Evolutionary conservation across 2,797 vertebrate genomes (phyloP), one percentile per base, ranked within the genome.

Genomic region (Aulostomus chinensis): DNA sequence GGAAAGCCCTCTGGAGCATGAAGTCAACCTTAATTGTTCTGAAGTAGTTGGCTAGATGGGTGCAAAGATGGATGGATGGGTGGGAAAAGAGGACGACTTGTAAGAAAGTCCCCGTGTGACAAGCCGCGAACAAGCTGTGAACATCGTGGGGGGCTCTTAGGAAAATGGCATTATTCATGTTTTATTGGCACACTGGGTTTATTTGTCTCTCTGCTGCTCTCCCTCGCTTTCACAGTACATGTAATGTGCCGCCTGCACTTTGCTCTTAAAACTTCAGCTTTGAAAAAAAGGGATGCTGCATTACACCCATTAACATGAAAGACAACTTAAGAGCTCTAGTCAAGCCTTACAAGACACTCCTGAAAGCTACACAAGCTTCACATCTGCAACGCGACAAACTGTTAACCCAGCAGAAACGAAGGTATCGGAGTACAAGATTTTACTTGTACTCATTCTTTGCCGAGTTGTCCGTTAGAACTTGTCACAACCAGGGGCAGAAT

Each of bases 1-100:
- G 72, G 76, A 79, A 73, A 71, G 76, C 68, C 75, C 60, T 2
- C 14, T 17, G 68, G 74, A 84, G 70, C 82, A 64, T 81, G 67
- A 85, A 84, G 81, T 69, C 77, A 83, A 58, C 71, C 73, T 70
- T 90, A 85, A 90, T 88, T 89, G 86, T 84, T 80, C 61, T 35
- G 73, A 85, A 80, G 80, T 58, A 52, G 61, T n/a, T 9, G 20
- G 58, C 63, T 21, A 18, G 65, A 78, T 45, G 36, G 53, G 52
- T 14, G 38, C 54, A 39, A 34, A 48, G 56, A 49, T 65, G 37
- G 64, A 63, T 46, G 58, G 63, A 33, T 30, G 45, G 63, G 42
- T 13, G 33, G 58, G 12, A 9, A 18, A 39, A 26, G 13, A 22
- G 11, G 34, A 50, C 7, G 52, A 61, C 61, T 69, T 61, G 57